A percentile compares a stretch with the other conserved stretches of the same genome.
Conservation (phyloP, 35 echinoderm and acorn worm species). For the Ophioderma brevispina region DNA sequence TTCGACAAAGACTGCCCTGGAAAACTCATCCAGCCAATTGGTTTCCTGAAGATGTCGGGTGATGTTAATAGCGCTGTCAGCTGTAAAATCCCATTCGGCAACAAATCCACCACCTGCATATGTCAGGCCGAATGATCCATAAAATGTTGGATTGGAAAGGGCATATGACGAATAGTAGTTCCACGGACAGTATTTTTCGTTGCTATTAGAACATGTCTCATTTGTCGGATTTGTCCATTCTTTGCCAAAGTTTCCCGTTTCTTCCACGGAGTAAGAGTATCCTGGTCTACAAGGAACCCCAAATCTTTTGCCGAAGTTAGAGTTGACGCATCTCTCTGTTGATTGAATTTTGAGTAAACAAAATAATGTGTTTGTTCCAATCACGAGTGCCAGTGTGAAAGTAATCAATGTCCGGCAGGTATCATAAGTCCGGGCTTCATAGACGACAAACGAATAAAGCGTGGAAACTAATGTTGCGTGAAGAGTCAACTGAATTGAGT, state of each 20-base stretch:
- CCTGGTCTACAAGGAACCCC: neutral
- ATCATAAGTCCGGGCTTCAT: too few species aligned
- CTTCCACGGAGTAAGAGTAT: neutral
- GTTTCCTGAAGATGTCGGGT: neutral
- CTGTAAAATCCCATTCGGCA: constrained; percentile 16
- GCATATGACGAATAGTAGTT: neutral
- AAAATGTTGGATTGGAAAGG: neutral
- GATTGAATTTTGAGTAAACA: too few species aligned
- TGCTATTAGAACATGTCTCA: neutral
- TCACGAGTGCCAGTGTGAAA: too few species aligned
- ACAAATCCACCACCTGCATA: constrained; percentile 47
- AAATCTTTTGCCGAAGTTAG: neutral
- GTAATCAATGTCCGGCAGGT: too few species aligned
- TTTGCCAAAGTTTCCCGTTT: neutral
- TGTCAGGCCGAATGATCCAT: neutral
- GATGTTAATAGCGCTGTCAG: neutral
- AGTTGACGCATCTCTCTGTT: too few species aligned
- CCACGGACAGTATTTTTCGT: neutral
- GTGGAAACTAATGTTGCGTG: too few species aligned
- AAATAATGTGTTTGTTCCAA: too few species aligned
- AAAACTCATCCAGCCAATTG: constrained; percentile 44
- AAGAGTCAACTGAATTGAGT: too few species aligned
- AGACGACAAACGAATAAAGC: too few species aligned
- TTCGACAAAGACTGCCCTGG: constrained; percentile 41
- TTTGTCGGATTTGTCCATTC: neutral